A percentile compares a stretch with the other conserved stretches of the same genome.
Evolutionary conservation across 2,797 vertebrate genomes (phyloP).

Genomic region (Sebastes steindachneri): DNA sequence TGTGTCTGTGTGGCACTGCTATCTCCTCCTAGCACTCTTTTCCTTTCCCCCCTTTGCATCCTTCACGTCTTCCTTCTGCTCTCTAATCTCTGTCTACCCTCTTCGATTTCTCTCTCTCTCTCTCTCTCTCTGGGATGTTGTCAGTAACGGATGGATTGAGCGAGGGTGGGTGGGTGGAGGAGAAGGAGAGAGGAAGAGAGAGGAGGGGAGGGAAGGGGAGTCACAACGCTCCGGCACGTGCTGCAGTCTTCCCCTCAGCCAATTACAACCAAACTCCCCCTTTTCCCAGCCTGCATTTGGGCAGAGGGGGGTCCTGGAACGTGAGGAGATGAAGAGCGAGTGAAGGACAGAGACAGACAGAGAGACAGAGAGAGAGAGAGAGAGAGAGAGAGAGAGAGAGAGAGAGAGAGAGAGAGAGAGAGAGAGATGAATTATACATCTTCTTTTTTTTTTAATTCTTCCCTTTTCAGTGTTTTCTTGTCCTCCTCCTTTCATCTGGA

Average conservation of each 20-base stretch:
- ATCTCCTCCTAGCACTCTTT: neutral
- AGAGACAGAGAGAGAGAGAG: neutral
- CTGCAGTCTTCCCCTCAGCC: constrained; percentile 57
- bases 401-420: neutral
- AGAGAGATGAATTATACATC: neutral
- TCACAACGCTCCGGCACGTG: constrained; percentile 78
- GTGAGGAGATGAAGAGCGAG: constrained; percentile 19
- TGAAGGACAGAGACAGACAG: neutral
- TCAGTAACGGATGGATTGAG: constrained; percentile 32
- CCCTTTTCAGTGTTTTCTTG: constrained; percentile 2
- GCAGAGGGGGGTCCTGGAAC: constrained; percentile 31
- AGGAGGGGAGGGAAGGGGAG: constrained; percentile 47
- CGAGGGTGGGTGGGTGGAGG: constrained; percentile 7
- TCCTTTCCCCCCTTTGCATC: neutral
- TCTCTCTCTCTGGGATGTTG: constrained; percentile 17
- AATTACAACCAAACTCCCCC: constrained; percentile 67
- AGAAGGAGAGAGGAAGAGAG: neutral
- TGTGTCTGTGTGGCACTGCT: neutral
- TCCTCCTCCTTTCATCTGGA: constrained; percentile 33
- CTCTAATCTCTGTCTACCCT: constrained; percentile 20
- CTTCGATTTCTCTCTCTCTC: constrained; percentile 2
- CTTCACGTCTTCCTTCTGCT: neutral
- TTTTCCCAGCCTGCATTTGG: constrained; percentile 39
- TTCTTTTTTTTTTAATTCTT: neutral
- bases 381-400: neutral